Evolutionary conservation across 2,888 invertebrate species (phyloP).

Genomic region (Drosophila yooni): DNA sequence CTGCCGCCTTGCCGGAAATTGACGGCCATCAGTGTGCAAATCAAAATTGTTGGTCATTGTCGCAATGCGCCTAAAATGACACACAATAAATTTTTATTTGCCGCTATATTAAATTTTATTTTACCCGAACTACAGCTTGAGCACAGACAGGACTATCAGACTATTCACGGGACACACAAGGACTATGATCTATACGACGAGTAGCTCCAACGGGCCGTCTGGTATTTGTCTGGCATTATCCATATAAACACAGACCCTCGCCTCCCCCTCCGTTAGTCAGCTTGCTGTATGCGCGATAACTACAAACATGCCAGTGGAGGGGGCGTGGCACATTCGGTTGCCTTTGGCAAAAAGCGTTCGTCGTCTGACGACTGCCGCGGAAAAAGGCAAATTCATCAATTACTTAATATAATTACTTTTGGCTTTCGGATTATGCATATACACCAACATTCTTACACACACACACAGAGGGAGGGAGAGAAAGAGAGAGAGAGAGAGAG

Average conservation of each 20-base stretch:
- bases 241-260: constrained; percentile 28
- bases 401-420: constrained; percentile 83
- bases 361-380: constrained; percentile 59
- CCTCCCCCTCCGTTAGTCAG: not conserved
- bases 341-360: constrained; percentile 49
- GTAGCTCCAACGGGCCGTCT: constrained; percentile 37
- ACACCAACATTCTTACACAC: constrained; percentile 44
- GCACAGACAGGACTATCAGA: constrained; percentile 1
- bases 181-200: constrained; percentile 28
- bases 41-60: constrained; percentile 70
- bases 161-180: constrained; percentile 14
- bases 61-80: constrained; percentile 70
- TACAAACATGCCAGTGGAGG: constrained; percentile 24
- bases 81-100: constrained; percentile 78
- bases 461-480: constrained; percentile 3
- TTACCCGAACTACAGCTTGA: constrained; percentile 24
- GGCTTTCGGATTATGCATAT: constrained; percentile 82
- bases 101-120: constrained; percentile 77
- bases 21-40: constrained; percentile 67
- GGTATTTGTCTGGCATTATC: constrained; percentile 47
- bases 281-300: constrained; percentile 34
- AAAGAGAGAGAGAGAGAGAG: not conserved
- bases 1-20: constrained; percentile 56
- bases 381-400: constrained; percentile 82
- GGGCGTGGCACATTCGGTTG: constrained; percentile 28